These are phyloP conservation scores for Neocrepidodera transversa DNA, from an alignment of 2,888 invertebrate genomes.

Conservation along the genomic window DNA sequence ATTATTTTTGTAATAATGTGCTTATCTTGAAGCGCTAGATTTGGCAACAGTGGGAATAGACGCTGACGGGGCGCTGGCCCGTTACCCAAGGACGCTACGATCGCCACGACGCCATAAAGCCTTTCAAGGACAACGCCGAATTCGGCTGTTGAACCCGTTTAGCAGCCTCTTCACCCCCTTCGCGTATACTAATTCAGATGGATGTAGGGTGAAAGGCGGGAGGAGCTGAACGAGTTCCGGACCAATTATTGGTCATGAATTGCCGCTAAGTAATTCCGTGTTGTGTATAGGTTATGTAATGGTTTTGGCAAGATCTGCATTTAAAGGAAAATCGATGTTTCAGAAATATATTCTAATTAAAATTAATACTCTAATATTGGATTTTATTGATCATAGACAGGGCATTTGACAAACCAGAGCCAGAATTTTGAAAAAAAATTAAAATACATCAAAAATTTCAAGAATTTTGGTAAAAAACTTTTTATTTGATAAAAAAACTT, in stretches of 20 bases:
- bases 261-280: slow-evolving; percentile 1
- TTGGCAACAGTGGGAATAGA: slow-evolving; percentile 29
- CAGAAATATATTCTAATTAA: too few species aligned
- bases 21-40: too few species aligned
- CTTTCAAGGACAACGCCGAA: slow-evolving; percentile 42
- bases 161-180: background rate
- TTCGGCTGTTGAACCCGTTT: slow-evolving; percentile 20
- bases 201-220: slow-evolving; percentile 1
- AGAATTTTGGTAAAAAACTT: too few species aligned
- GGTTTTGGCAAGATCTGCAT: background rate
- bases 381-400: too few species aligned
- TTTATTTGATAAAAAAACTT: too few species aligned
- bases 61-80: slow-evolving; percentile 40
- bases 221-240: slow-evolving; percentile 13
- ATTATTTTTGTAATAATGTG: too few species aligned
- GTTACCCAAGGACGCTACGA: slow-evolving; percentile 40
- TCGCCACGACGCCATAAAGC: slow-evolving; percentile 43
- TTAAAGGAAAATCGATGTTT: too few species aligned
- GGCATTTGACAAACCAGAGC: too few species aligned
- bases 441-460: too few species aligned
- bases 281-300: background rate
- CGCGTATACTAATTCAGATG: slow-evolving; percentile 4
- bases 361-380: too few species aligned
- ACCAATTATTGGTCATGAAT: slow-evolving; percentile 9
- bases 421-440: too few species aligned